Evolutionary conservation across 1,140 invertebrate genomes (phyloP), one percentile per base, ranked within the genome.

Genomic region (Ylistrum balloti): DNA sequence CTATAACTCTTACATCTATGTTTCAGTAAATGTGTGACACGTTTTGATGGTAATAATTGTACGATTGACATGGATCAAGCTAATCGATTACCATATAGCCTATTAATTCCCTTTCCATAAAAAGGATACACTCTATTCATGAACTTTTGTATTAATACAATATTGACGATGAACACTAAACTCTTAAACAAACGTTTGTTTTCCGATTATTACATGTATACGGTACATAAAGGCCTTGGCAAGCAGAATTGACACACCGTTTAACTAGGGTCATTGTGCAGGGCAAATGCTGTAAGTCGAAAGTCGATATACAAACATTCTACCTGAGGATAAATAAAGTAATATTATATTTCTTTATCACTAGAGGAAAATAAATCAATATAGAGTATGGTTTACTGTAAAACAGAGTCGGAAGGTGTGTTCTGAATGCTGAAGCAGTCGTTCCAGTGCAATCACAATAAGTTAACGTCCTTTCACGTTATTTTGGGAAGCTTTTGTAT

Each of bases 191-290:
- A 74, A 28, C 56, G 56, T 74, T 74, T 74, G 56, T 74, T 74
- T 74, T 74, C 28, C 56, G 28, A 74, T 74, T 74, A 74, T 74
- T 74, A 74, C 22, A 0, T 28, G n/a, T n/a, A 74, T 74, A 74
- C n/a, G n/a, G 56, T 28, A 74, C n/a, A 74, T 28, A 74, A n/a
- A 74, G 13, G 22, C 56, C 22, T 9, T 74, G 9, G n/a, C 56
- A 5, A 74, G 56, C 56, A 28, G 28, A n/a, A 74, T 74, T 74
- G 56, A 74, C 56, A 74, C 56, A 74, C 56, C 56, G 28, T 74
- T 74, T n/a, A 74, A 74, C 56, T 17, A 74, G 56, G 56, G 56
- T 74, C 56, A 74, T n/a, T n/a, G 56, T 74, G 56, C 22, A n/a
- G 17, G 56, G n/a, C 56, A 28, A 74, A n/a, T 28, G 22, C 56